phyloP scores from a whole-genome alignment of 2,888 invertebrate genomes.

The Gasteruption jaculator region DNA sequence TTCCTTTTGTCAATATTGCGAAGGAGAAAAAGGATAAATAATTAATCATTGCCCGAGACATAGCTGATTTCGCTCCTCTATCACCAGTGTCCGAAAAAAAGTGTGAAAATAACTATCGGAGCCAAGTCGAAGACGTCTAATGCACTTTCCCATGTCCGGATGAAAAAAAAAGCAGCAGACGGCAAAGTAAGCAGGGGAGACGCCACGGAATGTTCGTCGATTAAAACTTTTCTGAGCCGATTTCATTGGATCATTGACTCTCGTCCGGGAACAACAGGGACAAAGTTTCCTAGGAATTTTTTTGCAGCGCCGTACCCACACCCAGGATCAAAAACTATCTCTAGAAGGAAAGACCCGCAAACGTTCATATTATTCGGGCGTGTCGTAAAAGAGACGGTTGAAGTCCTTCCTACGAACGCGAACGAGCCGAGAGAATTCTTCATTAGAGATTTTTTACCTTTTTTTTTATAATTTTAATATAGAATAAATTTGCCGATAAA shows the following conservation, averaged over 20 bases:
- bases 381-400: too few relatives aligned
- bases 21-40: too few relatives aligned
- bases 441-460: neutral
- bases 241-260: slow-evolving; percentile 37
- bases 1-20: too few relatives aligned
- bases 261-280: slow-evolving; percentile 36
- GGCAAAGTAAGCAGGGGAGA: slow-evolving; percentile 11
- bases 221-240: slow-evolving; percentile 45
- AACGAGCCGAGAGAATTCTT: neutral
- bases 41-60: neutral
- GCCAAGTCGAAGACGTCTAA: slow-evolving; percentile 17
- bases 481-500: too few relatives aligned
- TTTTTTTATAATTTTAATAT: too few relatives aligned
- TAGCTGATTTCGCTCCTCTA: neutral
- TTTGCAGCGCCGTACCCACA: too few relatives aligned
- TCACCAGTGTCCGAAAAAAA: slow-evolving; percentile 4
- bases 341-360: too few relatives aligned
- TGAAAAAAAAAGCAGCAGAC: slow-evolving; percentile 14
- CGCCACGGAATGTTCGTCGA: slow-evolving; percentile 31
- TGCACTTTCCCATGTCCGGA: slow-evolving; percentile 12
- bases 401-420: too few relatives aligned
- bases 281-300: slow-evolving; percentile 29
- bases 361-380: too few relatives aligned
- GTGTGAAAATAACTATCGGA: slow-evolving; percentile 13
- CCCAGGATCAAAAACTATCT: neutral